Conservation (phyloP, 2,888 invertebrate genomes). For the Drosophila nigritarsus region DNA sequence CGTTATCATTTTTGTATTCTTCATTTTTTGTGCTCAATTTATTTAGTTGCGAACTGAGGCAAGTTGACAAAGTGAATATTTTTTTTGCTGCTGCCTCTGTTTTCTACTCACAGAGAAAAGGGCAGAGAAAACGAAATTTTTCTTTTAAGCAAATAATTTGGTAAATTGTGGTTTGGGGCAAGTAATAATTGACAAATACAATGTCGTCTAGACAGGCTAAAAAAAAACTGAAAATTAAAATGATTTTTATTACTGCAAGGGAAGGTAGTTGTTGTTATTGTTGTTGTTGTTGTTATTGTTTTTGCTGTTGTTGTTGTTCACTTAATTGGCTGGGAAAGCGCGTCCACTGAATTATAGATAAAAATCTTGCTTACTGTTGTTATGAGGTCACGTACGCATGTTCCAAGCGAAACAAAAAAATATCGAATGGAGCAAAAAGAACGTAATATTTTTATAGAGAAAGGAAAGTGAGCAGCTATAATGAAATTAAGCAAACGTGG, state of each 20-base stretch:
- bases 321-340: conserved; percentile 55
- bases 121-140: conserved; percentile 8
- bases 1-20: conserved; percentile 21
- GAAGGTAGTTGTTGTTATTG: background rate
- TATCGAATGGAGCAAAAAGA: background rate
- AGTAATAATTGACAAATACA: conserved; percentile 69
- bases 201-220: conserved; percentile 66
- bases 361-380: conserved; percentile 75
- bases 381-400: conserved; percentile 79
- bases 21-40: background rate
- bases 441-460: conserved; percentile 7
- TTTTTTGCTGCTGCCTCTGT: conserved; percentile 24
- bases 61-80: conserved; percentile 63
- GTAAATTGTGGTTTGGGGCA: conserved; percentile 44
- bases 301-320: conserved; percentile 8
- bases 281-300: background rate
- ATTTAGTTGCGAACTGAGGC: conserved; percentile 13
- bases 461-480: conserved; percentile 61
- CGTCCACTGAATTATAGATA: conserved; percentile 75
- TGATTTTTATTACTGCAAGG: conserved; percentile 45
- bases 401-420: conserved; percentile 13
- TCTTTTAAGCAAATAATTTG: conserved; percentile 26
- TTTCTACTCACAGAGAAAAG: conserved; percentile 27
- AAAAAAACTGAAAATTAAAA: conserved; percentile 31
- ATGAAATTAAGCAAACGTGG: conserved; percentile 78